These are phyloP conservation scores for Cecropterus lyciades DNA, from an alignment of 1,140 invertebrate species.

Conservation along the genomic window DNA sequence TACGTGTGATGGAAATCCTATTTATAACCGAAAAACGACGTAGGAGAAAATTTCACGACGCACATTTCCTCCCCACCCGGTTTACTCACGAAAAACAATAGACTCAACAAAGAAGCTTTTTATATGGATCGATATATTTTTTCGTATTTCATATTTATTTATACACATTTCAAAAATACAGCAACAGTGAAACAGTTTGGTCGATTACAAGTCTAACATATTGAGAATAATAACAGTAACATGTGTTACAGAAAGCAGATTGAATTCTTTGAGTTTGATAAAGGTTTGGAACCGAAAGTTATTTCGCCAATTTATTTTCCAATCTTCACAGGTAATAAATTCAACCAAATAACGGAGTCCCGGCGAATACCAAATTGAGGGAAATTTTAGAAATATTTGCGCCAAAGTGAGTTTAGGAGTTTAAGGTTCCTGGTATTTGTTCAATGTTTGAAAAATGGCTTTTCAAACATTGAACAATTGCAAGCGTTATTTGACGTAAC, in stretches of 20 bases:
- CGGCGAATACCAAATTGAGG: slow-evolving; percentile 12
- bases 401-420: slow-evolving; percentile 16
- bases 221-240: neutral
- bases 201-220: neutral
- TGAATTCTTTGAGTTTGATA: slow-evolving; percentile 29
- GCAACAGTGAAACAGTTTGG: too few species aligned
- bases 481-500: too few species aligned
- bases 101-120: too few species aligned
- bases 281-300: slow-evolving; percentile 16
- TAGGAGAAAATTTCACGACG: too few species aligned
- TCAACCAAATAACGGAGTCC: slow-evolving; percentile 19
- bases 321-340: slow-evolving; percentile 31
- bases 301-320: slow-evolving; percentile 18
- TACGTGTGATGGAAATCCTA: too few species aligned
- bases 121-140: too few species aligned
- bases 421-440: slow-evolving; percentile 16
- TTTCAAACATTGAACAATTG: too few species aligned
- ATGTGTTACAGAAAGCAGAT: slow-evolving; percentile 13
- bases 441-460: slow-evolving; percentile 12
- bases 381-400: slow-evolving; percentile 21
- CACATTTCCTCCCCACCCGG: too few species aligned
- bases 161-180: too few species aligned
- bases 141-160: too few species aligned
- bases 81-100: too few species aligned
- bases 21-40: too few species aligned